Evolutionary conservation across 53 echinoderm and acorn worm species (phyloP), one percentile per base, ranked within the genome.

Genomic region (Henricia sp.): DNA sequence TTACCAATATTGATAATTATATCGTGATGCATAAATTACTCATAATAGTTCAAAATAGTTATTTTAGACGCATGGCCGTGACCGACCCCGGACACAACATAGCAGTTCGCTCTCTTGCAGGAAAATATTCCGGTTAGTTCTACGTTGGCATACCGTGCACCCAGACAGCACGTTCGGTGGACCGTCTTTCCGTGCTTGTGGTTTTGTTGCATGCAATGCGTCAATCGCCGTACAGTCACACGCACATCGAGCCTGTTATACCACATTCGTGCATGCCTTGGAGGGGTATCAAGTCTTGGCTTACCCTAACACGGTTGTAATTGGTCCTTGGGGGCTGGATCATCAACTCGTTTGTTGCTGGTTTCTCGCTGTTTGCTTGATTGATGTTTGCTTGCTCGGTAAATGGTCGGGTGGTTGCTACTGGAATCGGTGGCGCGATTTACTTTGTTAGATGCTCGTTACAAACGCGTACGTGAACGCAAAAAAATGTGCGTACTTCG

Each of bases 181-280:
- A 73, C 73, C 73, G 41, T 58, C 59, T 59, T n/a, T 58, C 76
- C 56, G 76, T 58, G 76, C 33, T 39, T 75, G 75, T 55, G 75
- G 76, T 58, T 57, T 50, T 13, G 37, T 26, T 40, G 29, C 28
- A 12, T 4, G 35, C 36, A 16, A 48, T n/a, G n/a, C n/a, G n/a
- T n/a, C n/a, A n/a, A n/a, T n/a, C n/a, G n/a, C 73, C 24, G 35
- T 51, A 37, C 33, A 30, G 50, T 28, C n/a, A 52, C 73, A 32
- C n/a, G n/a, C 73, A 73, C 73, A 52, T 52, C 52, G 21, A 32
- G 35, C 29, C 9, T 21, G 58, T 30, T 30, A 2, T 29, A 30
- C 58, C 56, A 40, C 70, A 70, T 1, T 9, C 39, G 20, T 37
- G 5, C 41, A 40, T 42, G 12, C 10, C 68, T 41, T 68, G 57